Evolutionary conservation across 2,113 vertebrate genomes (phyloP), one percentile per base, ranked within the genome.

Genomic region (Ptilorrhoa leucosticta): DNA sequence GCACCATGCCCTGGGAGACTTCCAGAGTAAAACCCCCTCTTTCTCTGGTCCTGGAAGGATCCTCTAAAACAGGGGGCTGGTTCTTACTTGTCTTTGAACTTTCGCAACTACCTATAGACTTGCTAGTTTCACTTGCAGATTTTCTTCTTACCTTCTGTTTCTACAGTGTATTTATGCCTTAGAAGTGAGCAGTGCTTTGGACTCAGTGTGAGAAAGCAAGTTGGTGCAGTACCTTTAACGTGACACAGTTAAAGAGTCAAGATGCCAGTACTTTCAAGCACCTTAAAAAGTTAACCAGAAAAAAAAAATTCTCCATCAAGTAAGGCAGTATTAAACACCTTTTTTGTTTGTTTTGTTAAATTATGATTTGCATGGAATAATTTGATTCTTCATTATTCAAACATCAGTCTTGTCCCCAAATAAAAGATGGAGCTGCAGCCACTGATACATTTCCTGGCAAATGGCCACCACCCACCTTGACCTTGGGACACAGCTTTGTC

Each of bases 1-100:
- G 28, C 53, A 47, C 10, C 11, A 23, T 5, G 8, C 7, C 7
- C 47, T 9, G 50, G 24, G 28, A n/a, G 66, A 80, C 19, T 39
- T 37, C 13, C 28, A 57, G 23, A 50, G 45, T 28, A 76, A 76
- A 72, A 79, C 40, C 16, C 7, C 17, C 16, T 4, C 11, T 68
- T 79, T 26, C 42, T 78, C 65, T 7, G 4, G 28, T 42, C 21
- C 42, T 54, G 30, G 31, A 80, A 65, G 5, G 16, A 45, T 80
- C 27, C 47, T 66, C 22, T 44, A 54, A 64, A 75, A 70, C 15
- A 45, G 0, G 3, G 3, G 7, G 3, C 4, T 71, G 27, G 2
- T 56, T 78, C 54, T 73, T 65, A n/a, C 1, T 20, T 6, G 11
- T 30, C 60, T 77, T 66, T 50, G 16, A 76, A 73, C 18, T 66